Evolutionary conservation across 2,888 invertebrate genomes (phyloP).

Genomic region (Perithous albicinctus): DNA sequence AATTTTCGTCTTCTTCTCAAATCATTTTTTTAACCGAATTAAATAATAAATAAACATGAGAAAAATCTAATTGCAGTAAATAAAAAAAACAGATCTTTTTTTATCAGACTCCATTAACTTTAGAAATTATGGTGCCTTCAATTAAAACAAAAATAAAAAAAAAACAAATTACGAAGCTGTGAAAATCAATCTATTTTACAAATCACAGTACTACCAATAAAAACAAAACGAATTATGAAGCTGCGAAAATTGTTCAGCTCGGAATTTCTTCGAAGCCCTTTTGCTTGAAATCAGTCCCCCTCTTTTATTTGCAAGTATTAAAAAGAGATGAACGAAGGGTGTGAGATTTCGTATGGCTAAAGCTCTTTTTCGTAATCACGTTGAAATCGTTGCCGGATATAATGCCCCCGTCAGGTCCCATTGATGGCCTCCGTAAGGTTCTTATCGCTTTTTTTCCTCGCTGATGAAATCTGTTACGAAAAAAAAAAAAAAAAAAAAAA

Average conservation of each 20-base stretch:
- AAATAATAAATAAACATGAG: no score
- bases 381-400: neutral
- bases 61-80: no score
- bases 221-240: neutral
- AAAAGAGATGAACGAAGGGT: neutral
- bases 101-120: no score
- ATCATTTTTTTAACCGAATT: no score
- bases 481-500: slow-evolving; percentile 2
- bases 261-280: neutral
- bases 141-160: no score
- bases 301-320: neutral
- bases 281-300: neutral
- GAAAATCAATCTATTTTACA: no score
- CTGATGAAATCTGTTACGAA: slow-evolving; percentile 7
- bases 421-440: slow-evolving; percentile 22
- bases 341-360: neutral
- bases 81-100: no score
- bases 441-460: neutral
- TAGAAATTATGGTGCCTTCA: no score
- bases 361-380: slow-evolving; percentile 21
- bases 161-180: no score
- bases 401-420: slow-evolving; percentile 5
- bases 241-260: neutral
- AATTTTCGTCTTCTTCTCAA: no score
- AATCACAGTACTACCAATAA: neutral